Conservation (phyloP, 2,797 vertebrate species). For the Lagodon rhomboides region DNA sequence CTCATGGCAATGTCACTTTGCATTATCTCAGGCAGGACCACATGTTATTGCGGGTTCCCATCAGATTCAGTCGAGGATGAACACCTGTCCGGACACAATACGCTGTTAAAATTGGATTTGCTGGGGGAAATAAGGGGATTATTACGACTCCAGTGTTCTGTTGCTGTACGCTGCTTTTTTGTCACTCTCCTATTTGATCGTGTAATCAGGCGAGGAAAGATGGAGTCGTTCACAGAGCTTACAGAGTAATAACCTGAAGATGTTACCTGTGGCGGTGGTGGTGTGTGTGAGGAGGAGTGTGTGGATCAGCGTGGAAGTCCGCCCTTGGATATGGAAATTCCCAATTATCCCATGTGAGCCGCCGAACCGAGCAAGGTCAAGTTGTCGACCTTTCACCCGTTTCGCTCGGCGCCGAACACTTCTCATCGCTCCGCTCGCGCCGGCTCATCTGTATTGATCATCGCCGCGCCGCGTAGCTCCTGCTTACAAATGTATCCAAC, state of each 20-base stretch:
- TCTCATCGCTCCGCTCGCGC: constrained; percentile 18
- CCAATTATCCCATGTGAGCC: constrained; percentile 52
- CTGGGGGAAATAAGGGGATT: constrained; percentile 70
- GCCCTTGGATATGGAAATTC: constrained; percentile 72
- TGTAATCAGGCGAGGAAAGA: constrained; percentile 73
- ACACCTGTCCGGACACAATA: constrained; percentile 64
- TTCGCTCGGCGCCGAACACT: constrained; percentile 45
- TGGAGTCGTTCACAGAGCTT: constrained; percentile 74
- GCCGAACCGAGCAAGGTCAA: constrained; percentile 54
- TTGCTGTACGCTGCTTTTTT: constrained; percentile 70
- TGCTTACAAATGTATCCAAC: constrained; percentile 56
- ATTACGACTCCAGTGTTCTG: constrained; percentile 66
- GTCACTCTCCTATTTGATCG: constrained; percentile 74
- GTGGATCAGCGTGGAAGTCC: constrained; percentile 33
- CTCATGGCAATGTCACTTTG: constrained; percentile 75
- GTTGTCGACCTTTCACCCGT: constrained; percentile 48
- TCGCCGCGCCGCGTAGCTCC: constrained; percentile 42
- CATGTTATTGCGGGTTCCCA: constrained; percentile 69
- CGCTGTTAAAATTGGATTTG: constrained; percentile 80
- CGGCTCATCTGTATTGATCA: constrained; percentile 56
- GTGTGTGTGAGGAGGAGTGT: constrained; percentile 24
- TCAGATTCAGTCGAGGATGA: constrained; percentile 77
- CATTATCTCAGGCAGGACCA: constrained; percentile 68
- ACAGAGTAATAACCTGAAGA: constrained; percentile 73
- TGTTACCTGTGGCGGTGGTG: constrained; percentile 21